Conservation (phyloP, 1,140 invertebrate genomes). For the Megalopta genalis region DNA sequence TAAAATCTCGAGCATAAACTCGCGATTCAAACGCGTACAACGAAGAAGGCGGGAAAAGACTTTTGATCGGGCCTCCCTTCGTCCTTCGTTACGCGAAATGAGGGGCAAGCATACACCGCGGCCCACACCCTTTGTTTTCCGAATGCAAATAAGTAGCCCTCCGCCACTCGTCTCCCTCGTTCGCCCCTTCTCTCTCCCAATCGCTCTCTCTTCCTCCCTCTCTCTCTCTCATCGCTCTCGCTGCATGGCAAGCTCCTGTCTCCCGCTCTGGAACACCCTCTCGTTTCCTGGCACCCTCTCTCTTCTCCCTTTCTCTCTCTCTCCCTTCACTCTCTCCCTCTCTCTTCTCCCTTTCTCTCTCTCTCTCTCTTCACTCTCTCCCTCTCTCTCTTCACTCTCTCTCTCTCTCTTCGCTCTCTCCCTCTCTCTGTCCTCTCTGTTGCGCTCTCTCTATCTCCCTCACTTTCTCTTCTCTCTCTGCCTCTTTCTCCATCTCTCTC, state of each 20-base stretch:
- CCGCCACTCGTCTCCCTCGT: constrained; percentile 45
- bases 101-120: constrained; percentile 54
- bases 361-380: neutral
- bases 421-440: neutral
- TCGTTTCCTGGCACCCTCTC: constrained; percentile 29
- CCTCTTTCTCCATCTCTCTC: neutral
- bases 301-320: neutral
- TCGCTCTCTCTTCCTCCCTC: constrained; percentile 8
- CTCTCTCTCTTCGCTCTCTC: constrained; percentile 34
- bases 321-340: neutral
- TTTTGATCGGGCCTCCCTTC: constrained; percentile 54
- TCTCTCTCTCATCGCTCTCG: constrained; percentile 29
- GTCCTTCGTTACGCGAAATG: constrained; percentile 65
- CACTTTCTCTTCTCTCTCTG: constrained; percentile 4
- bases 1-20: constrained; percentile 51
- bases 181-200: constrained; percentile 19
- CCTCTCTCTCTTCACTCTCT: constrained; percentile 29
- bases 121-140: constrained; percentile 77
- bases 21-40: constrained; percentile 51
- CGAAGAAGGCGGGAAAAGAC: constrained; percentile 55
- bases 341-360: constrained; percentile 20
- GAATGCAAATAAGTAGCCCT: constrained; percentile 78
- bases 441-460: neutral
- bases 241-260: neutral
- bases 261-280: constrained; percentile 47